phyloP scores from a whole-genome alignment of 2,797 vertebrate genomes.

The Neoniphon sammara region DNA sequence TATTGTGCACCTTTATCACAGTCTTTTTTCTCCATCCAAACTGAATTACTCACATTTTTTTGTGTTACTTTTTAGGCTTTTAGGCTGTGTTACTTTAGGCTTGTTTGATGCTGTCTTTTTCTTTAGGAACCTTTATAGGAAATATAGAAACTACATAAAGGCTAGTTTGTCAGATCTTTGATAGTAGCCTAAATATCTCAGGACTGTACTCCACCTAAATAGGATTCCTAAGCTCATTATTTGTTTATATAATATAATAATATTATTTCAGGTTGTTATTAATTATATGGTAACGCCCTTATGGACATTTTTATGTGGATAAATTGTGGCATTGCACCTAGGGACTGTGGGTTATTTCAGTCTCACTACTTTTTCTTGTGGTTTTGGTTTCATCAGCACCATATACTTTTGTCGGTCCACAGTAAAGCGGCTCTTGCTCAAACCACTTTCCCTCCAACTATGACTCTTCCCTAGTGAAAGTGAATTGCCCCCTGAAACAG shows the following conservation, averaged over 20 bases:
- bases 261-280: neutral
- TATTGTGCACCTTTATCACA: neutral
- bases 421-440: neutral
- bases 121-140: no score
- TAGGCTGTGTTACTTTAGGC: no score
- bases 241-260: no score
- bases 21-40: neutral
- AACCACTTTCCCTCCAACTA: slow-evolving; percentile 32
- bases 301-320: neutral
- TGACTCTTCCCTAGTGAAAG: slow-evolving; percentile 49
- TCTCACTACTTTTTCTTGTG: no score
- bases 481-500: slow-evolving; percentile 47
- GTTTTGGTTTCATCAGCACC: slow-evolving; percentile 1
- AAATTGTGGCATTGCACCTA: no score
- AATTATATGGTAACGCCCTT: neutral
- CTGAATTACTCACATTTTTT: neutral
- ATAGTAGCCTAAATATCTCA: no score
- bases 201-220: no score
- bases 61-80: neutral
- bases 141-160: no score
- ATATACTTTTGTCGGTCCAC: neutral
- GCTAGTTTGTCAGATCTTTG: no score
- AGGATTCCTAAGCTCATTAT: no score
- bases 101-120: no score
- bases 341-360: no score